Conservation (phyloP, 2,888 invertebrate genomes). For the Hyposoter didymator region DNA sequence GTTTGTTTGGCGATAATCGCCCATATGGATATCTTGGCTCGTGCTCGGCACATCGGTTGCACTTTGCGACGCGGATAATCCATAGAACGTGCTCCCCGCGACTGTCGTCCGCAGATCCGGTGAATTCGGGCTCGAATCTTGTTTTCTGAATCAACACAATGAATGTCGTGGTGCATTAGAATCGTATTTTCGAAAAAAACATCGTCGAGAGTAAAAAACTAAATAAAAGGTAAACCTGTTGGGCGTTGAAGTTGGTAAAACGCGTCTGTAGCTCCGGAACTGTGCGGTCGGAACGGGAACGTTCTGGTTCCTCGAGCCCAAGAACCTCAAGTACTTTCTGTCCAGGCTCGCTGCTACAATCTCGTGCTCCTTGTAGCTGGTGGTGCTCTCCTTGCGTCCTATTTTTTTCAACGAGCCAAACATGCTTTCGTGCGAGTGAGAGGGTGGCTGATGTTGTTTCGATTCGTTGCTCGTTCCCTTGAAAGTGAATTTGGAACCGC, state of each 20-base stretch:
- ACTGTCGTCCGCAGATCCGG: conserved; percentile 80
- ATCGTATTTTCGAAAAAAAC: neutral
- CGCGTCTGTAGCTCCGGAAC: conserved; percentile 90
- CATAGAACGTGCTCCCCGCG: conserved; percentile 82
- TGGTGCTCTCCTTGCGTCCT: conserved; percentile 78
- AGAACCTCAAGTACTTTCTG: conserved; percentile 88
- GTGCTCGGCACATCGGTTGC: conserved; percentile 77
- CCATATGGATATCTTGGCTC: conserved; percentile 77
- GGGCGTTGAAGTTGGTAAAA: conserved; percentile 84
- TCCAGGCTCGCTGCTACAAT: conserved; percentile 89
- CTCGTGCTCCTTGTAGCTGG: conserved; percentile 83
- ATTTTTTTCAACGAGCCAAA: conserved; percentile 91
- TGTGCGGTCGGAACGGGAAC: conserved; percentile 92
- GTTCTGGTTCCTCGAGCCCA: conserved; percentile 86
- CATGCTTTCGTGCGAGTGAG: conserved; percentile 84
- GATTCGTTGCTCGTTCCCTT: conserved; percentile 76
- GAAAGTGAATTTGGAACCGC: conserved; percentile 76
- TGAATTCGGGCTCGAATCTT: conserved; percentile 76
- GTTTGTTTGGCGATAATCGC: conserved; percentile 79
- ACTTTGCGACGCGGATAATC: conserved; percentile 79
- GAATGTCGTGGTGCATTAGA: neutral
- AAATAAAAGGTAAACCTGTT: conserved; percentile 72
- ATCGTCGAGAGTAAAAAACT: neutral
- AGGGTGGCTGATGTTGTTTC: neutral
- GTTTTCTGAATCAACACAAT: conserved; percentile 71